A percentile compares a stretch with the other conserved stretches of the same genome.
phyloP scores from a whole-genome alignment of 2,797 vertebrate genomes.

The Typhlichthys subterraneus region DNA sequence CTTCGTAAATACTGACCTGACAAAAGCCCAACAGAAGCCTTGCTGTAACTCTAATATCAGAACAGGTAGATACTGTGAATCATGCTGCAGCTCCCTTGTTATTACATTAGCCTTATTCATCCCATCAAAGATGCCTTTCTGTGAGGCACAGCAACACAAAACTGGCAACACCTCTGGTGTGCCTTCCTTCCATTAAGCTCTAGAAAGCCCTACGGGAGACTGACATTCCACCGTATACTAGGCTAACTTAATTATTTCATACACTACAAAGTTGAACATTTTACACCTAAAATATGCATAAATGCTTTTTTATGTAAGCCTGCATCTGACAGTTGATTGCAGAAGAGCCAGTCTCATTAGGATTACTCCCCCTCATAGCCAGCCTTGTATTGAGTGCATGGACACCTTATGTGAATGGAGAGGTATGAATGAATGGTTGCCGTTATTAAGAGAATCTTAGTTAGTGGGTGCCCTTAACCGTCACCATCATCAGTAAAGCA shows the following conservation, averaged over 20 bases:
- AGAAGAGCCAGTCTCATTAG: conserved; percentile 34
- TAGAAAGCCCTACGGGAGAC: conserved; percentile 30
- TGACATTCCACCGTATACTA: conserved; percentile 42
- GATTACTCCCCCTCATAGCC: background rate
- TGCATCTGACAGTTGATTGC: conserved; percentile 39
- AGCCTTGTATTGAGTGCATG: conserved; percentile 14
- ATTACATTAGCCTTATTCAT: conserved; percentile 42
- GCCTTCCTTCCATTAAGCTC: conserved; percentile 52
- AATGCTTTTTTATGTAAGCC: conserved; percentile 52
- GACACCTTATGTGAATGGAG: conserved; percentile 67
- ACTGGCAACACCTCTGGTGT: conserved; percentile 49
- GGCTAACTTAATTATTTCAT: conserved; percentile 57
- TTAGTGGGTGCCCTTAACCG: conserved; percentile 20
- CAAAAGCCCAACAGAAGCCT: background rate
- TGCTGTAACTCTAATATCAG: conserved; percentile 2
- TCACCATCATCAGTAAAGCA: too few species aligned
- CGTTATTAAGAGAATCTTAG: conserved; percentile 62
- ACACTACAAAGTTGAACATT: conserved; percentile 37
- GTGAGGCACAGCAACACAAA: conserved; percentile 33
- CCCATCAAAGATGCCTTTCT: conserved; percentile 34
- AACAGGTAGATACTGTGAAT: conserved; percentile 22
- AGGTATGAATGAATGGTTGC: conserved; percentile 56
- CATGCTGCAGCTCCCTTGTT: conserved; percentile 21
- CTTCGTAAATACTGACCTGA: background rate
- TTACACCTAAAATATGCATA: conserved; percentile 51